A percentile compares a stretch with the other conserved stretches of the same genome.
phyloP scores from a whole-genome alignment of 2,888 invertebrate species.

The Limnephilus marmoratus region DNA sequence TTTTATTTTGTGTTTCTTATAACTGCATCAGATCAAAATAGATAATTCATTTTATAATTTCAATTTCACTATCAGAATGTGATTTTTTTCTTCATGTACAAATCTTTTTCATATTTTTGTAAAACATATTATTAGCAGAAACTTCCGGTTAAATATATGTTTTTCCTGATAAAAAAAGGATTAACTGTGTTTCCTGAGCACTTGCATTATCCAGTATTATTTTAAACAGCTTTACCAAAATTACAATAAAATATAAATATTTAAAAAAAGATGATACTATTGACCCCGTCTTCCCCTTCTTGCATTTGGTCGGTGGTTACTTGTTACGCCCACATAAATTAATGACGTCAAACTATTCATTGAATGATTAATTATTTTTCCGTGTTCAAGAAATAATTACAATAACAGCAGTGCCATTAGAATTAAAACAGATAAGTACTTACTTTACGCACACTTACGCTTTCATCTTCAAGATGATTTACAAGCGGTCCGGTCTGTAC shows the following conservation, averaged over 20 bases:
- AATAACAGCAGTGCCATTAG: neutral
- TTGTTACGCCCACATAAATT: neutral
- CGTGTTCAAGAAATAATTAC: neutral
- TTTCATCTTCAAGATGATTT: neutral
- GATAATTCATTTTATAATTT: too few species aligned
- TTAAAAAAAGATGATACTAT: neutral
- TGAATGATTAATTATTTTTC: neutral
- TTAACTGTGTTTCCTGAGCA: too few species aligned
- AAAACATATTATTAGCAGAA: too few species aligned
- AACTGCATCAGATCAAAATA: too few species aligned
- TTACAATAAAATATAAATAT: neutral
- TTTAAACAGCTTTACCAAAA: too few species aligned
- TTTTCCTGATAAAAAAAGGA: too few species aligned
- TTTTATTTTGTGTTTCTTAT: too few species aligned
- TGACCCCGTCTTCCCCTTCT: neutral
- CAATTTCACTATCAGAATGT: too few species aligned
- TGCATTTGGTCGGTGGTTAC: neutral
- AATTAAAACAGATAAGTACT: neutral
- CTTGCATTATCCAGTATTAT: neutral
- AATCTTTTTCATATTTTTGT: too few species aligned
- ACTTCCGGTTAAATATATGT: too few species aligned
- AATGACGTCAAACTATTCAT: neutral
- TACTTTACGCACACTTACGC: neutral
- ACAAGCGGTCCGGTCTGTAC: neutral
- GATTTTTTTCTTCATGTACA: too few species aligned